Conservation (phyloP, 2,888 invertebrate genomes). For the Calameuta filiformis region DNA sequence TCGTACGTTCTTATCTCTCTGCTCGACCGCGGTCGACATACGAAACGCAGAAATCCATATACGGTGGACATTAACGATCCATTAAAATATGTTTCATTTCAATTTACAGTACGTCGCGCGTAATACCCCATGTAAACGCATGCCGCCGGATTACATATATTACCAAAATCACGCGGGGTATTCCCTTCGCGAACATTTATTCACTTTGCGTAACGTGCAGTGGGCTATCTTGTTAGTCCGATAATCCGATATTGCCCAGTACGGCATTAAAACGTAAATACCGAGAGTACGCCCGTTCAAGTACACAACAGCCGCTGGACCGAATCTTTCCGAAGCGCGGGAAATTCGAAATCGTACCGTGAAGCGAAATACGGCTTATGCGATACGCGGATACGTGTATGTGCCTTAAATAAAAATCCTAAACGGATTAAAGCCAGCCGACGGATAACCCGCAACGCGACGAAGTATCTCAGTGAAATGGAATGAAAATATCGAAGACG, state of each 20-base stretch:
- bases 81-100: conserved; percentile 1
- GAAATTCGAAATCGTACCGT: background rate
- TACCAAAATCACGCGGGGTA: conserved; percentile 2
- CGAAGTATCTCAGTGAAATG: background rate
- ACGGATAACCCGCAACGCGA: background rate
- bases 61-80: background rate
- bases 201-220: conserved; percentile 23
- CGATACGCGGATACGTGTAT: background rate
- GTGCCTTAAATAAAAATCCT: background rate
- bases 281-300: background rate
- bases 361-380: background rate
- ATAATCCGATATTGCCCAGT: conserved; percentile 41
- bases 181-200: conserved; percentile 26
- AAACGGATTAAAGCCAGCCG: background rate
- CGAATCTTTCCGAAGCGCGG: background rate
- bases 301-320: background rate
- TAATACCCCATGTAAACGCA: background rate
- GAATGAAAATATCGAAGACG: background rate
- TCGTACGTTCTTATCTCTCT: conserved; percentile 49
- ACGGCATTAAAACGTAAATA: conserved; percentile 40
- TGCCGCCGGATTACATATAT: conserved; percentile 6
- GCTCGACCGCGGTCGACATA: background rate
- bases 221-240: conserved; percentile 36
- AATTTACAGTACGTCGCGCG: conserved; percentile 1
- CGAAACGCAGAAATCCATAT: background rate